Percentiles rank a stretch among this genome's conserved stretches.
Conservation (phyloP, 2,113 vertebrate species). For the Beaufortia kweichowensis region DNA sequence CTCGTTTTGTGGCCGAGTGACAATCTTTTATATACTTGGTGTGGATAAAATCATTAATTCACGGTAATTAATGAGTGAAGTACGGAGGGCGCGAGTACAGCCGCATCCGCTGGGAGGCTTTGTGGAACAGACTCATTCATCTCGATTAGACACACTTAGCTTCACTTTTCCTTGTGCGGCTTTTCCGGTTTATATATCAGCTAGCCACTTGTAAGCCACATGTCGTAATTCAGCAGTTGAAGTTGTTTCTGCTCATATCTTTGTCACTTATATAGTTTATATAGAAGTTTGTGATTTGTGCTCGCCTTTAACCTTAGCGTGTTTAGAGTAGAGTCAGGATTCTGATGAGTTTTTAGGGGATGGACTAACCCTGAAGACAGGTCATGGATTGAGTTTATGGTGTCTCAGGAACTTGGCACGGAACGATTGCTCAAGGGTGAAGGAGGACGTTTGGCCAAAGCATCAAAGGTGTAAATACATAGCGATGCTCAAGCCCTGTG, state of each 20-base stretch:
- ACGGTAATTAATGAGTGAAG: slow-evolving; percentile 72
- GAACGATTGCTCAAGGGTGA: slow-evolving; percentile 21
- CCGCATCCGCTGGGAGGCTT: slow-evolving; percentile 62
- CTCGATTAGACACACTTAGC: slow-evolving; percentile 69
- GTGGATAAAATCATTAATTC: slow-evolving; percentile 73
- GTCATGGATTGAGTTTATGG: slow-evolving; percentile 43
- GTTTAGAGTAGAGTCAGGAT: not conserved
- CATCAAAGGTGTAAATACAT: slow-evolving; percentile 1
- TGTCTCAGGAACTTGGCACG: slow-evolving; percentile 33
- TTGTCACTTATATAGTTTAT: slow-evolving; percentile 17
- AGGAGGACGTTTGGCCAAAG: slow-evolving; percentile 25
- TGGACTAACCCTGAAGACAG: slow-evolving; percentile 38
- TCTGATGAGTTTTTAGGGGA: slow-evolving; percentile 22
- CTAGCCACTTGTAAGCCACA: slow-evolving; percentile 16
- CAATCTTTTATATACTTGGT: slow-evolving; percentile 73
- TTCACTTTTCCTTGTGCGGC: slow-evolving; percentile 54
- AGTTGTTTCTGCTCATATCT: too few species aligned
- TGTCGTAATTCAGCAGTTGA: slow-evolving; percentile 24
- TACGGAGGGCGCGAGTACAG: slow-evolving; percentile 61
- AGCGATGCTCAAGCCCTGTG: slow-evolving; percentile 19
- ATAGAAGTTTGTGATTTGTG: slow-evolving; percentile 33
- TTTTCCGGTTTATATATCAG: slow-evolving; percentile 59
- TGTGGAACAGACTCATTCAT: slow-evolving; percentile 63
- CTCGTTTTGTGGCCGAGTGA: slow-evolving; percentile 62
- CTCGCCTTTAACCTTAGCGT: not conserved